Conservation (phyloP, 2,888 invertebrate genomes). For the Cheilosia vulpina region DNA sequence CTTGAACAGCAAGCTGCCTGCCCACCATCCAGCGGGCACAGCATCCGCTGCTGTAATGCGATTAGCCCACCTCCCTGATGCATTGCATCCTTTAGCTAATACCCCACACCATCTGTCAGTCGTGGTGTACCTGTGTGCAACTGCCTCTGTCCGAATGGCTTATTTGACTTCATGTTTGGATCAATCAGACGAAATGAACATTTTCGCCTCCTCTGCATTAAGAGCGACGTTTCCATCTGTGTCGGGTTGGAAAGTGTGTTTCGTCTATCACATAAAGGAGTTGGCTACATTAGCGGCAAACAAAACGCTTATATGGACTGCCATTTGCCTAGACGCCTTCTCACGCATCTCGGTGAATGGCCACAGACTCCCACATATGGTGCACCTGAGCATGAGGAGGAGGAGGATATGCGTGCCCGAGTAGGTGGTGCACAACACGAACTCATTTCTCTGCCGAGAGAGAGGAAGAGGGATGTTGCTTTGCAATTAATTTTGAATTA, state of each 20-base stretch:
- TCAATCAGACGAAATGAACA: conserved; percentile 26
- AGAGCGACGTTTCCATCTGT: background rate
- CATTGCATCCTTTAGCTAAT: conserved; percentile 6
- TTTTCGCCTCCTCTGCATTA: conserved; percentile 19
- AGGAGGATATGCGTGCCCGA: conserved; percentile 50
- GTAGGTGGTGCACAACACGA: conserved; percentile 66
- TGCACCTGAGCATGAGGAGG: conserved; percentile 50
- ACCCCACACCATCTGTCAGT: conserved; percentile 15
- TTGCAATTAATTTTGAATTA: conserved; percentile 68
- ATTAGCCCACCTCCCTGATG: conserved; percentile 38
- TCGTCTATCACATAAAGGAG: background rate
- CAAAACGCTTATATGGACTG: conserved; percentile 24
- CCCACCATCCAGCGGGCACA: conserved; percentile 15
- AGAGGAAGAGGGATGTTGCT: background rate
- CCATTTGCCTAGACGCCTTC: conserved; percentile 40
- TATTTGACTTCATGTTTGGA: conserved; percentile 41
- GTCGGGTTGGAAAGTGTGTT: conserved; percentile 3
- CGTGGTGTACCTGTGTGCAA: background rate
- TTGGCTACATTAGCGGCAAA: conserved; percentile 41
- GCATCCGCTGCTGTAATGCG: conserved; percentile 26
- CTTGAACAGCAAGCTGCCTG: background rate
- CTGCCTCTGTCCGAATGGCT: conserved; percentile 39
- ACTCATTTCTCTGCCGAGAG: conserved; percentile 55
- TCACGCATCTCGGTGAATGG: conserved; percentile 14
- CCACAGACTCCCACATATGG: conserved; percentile 40